Evolutionary conservation across 2,113 vertebrate genomes (phyloP), one percentile per base, ranked within the genome.

Genomic region (Lagopus muta): DNA sequence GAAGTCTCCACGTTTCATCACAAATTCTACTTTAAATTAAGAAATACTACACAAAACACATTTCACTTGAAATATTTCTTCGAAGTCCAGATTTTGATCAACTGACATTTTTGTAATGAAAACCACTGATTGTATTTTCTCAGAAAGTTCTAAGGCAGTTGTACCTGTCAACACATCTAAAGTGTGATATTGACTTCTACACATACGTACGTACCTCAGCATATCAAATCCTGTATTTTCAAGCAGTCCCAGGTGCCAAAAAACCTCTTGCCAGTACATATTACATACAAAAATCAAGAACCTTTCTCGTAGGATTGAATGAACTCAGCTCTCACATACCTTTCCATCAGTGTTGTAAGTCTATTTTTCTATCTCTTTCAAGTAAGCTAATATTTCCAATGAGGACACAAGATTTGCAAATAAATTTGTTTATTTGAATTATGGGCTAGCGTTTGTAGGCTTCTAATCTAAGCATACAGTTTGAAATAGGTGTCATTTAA

Each of bases 191-290:
- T 90, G 76, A 40, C 86, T 88, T 90, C 80, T 90, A 52, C 62
- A 90, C 47, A 32, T 66, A 82, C 16, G 61, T 75, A 85, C 48
- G 61, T 75, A 85, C 48, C 40, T 75, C 65, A 65, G 79, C 43
- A 69, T 64, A 94, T 52, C 82, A 78, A 90, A 69, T 87, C 65
- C 82, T 90, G 40, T 69, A 90, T 93, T 91, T 94, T 81, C 73
- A 71, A 78, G 69, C n/a, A 83, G 60, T 40, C 55, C 86, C 52
- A 69, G 43, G n/a, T 91, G 36, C 65, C 67, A 88, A 73, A 55
- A 62, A 93, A 36, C 21, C 57, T 82, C 36, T 57, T 94, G 76
- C 40, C 76, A 94, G 82, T 69, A 65, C 43, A 72, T 34, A 30
- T 90, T 58, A 72, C 54, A 67, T 36, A 48, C 17, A 58, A 82